These are phyloP conservation scores for Galago senegalensis DNA, from an alignment of 2,797 vertebrate species.

Conservation along the genomic window DNA sequence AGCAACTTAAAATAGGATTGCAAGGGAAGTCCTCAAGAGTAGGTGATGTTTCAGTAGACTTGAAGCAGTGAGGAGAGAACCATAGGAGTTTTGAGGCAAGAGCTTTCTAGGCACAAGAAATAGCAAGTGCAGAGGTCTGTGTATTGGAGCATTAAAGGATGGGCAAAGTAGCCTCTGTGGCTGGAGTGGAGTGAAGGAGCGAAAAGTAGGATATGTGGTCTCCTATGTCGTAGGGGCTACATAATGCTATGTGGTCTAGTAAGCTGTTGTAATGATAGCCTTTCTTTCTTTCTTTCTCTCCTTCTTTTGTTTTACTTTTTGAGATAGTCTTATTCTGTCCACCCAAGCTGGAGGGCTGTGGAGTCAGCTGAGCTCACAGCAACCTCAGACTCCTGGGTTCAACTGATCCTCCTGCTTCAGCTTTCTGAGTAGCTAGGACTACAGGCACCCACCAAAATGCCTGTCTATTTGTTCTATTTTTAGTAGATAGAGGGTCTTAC, in stretches of 20 bases:
- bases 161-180: not conserved
- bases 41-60: not conserved
- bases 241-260: not conserved
- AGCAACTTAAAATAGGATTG: slow-evolving; percentile 30
- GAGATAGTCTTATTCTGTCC: not conserved
- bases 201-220: not conserved
- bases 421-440: not conserved
- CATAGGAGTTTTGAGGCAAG: not conserved
- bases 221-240: not conserved
- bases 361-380: not conserved
- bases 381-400: not conserved
- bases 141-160: not conserved
- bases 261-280: not conserved
- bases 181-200: not conserved
- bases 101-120: not conserved
- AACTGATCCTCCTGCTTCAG: not conserved
- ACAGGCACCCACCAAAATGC: not conserved
- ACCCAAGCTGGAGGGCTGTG: not conserved
- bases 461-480: not conserved
- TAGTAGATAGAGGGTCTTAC: not conserved
- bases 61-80: not conserved
- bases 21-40: not conserved
- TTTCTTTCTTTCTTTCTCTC: not conserved
- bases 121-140: not conserved
- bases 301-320: not conserved